phyloP scores from a whole-genome alignment of 2,888 invertebrate genomes.

The Drosophila neoperkinsi region DNA sequence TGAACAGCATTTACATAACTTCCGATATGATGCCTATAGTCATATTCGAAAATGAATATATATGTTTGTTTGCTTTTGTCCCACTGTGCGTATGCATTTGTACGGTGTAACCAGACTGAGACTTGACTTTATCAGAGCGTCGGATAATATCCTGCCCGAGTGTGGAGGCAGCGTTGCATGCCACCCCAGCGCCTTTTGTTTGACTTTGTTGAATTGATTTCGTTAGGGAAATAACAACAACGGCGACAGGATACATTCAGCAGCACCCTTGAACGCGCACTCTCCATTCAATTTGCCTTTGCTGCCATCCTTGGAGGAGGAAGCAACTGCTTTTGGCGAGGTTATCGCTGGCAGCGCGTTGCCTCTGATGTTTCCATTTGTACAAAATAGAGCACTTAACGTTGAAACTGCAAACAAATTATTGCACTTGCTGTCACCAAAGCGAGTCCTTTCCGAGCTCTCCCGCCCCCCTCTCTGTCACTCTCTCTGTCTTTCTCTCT shows the following conservation, averaged over 20 bases:
- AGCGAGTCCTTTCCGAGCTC: conserved; percentile 13
- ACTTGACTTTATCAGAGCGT: conserved; percentile 55
- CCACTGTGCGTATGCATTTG: conserved; percentile 37
- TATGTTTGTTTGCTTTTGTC: neutral
- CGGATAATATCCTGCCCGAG: conserved; percentile 30
- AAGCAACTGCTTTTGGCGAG: conserved; percentile 26
- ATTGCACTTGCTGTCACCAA: conserved; percentile 83
- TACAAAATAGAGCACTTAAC: conserved; percentile 85
- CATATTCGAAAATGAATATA: neutral
- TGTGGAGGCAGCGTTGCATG: conserved; percentile 10
- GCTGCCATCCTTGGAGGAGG: conserved; percentile 13
- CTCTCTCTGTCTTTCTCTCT: neutral
- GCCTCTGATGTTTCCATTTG: conserved; percentile 82
- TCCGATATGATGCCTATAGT: neutral
- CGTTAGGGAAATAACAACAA: conserved; percentile 72
- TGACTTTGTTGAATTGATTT: conserved; percentile 81
- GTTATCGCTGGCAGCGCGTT: conserved; percentile 19
- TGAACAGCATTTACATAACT: neutral
- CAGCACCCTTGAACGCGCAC: conserved; percentile 64
- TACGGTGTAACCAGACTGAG: conserved; percentile 16
- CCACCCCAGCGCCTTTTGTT: conserved; percentile 69
- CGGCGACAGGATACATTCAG: conserved; percentile 35
- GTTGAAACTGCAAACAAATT: conserved; percentile 84
- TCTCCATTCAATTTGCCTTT: conserved; percentile 29
- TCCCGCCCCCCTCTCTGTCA: conserved; percentile 1